A percentile compares a stretch with the other conserved stretches of the same genome.
Conservation (phyloP, 1,140 invertebrate species). For the Lepidurus apus region DNA sequence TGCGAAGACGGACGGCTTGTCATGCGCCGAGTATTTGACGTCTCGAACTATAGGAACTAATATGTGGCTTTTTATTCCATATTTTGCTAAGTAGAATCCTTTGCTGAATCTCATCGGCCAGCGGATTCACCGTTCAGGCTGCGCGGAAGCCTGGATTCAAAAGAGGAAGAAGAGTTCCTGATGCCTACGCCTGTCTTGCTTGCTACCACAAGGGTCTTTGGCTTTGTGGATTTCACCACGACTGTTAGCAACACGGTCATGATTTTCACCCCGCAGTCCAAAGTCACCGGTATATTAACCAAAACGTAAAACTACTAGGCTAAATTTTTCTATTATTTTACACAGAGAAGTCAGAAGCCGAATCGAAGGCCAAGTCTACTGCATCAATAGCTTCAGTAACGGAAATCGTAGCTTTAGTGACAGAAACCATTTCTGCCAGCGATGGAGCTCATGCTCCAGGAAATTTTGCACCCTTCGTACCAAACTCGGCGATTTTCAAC, state of each 20-base stretch:
- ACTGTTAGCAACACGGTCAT: slow-evolving; percentile 84
- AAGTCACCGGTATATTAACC: background rate
- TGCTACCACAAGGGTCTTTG: slow-evolving; percentile 72
- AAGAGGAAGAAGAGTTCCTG: background rate
- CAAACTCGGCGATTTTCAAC: slow-evolving; percentile 17
- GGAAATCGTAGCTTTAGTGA: too few species aligned
- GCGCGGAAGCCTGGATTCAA: background rate
- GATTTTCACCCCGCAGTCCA: slow-evolving; percentile 75
- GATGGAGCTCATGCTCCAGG: too few species aligned
- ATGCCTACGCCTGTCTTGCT: background rate
- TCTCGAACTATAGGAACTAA: background rate
- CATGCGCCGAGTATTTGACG: background rate
- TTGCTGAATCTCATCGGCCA: background rate
- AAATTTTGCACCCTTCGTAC: background rate
- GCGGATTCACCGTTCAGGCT: background rate
- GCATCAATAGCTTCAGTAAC: too few species aligned
- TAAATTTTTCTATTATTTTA: too few species aligned
- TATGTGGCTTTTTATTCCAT: background rate
- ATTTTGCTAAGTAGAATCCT: background rate
- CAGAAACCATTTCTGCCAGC: background rate
- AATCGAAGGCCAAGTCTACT: too few species aligned
- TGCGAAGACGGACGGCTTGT: background rate
- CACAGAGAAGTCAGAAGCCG: too few species aligned
- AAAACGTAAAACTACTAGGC: too few species aligned
- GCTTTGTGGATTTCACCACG: slow-evolving; percentile 81